A percentile compares a stretch with the other conserved stretches of the same genome.
Conservation (phyloP, 1,140 invertebrate species). For the Saccostrea cuccullata region DNA sequence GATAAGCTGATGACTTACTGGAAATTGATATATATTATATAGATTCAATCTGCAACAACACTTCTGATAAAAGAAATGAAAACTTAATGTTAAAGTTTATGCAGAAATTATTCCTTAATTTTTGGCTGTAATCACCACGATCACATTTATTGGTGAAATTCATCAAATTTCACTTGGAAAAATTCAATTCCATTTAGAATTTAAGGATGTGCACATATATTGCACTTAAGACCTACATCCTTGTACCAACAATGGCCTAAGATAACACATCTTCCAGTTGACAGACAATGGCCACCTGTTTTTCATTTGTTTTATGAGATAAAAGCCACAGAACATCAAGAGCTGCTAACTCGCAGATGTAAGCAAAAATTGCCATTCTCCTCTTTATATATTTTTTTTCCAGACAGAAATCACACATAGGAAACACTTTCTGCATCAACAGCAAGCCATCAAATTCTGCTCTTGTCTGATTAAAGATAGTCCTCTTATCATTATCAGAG, state of each 20-base stretch:
- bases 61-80: too few species aligned
- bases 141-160: too few species aligned
- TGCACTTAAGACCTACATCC: too few species aligned
- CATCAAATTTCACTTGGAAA: background rate
- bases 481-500: background rate
- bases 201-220: too few species aligned
- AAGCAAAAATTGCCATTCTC: background rate
- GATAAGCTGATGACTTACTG: too few species aligned
- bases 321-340: background rate
- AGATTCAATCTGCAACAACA: too few species aligned
- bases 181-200: too few species aligned
- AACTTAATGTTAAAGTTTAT: too few species aligned
- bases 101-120: too few species aligned
- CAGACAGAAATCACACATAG: background rate
- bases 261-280: background rate
- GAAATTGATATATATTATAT: too few species aligned
- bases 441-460: background rate
- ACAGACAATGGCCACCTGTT: background rate
- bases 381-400: background rate
- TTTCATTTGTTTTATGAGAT: background rate
- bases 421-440: background rate
- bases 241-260: too few species aligned
- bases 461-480: background rate
- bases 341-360: background rate
- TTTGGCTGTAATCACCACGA: too few species aligned